phyloP scores from a whole-genome alignment of 2,113 vertebrate genomes.

The Hypocryptadius cinnamomeus region DNA sequence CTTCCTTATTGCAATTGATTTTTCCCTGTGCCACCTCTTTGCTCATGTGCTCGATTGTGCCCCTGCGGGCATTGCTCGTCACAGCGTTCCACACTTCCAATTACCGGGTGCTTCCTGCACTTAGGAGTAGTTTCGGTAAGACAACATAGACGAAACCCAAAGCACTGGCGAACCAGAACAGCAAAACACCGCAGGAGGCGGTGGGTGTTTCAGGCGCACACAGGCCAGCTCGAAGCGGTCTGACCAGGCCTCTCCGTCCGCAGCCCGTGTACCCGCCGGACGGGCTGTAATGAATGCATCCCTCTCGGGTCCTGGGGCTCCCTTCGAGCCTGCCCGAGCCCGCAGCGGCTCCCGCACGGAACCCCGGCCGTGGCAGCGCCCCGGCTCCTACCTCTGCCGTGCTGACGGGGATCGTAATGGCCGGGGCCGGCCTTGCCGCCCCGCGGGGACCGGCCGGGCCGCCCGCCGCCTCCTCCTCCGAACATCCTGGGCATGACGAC shows the following conservation, averaged over 20 bases:
- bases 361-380: not conserved
- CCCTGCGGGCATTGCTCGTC: not conserved
- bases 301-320: fast-evolving
- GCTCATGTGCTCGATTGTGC: not conserved
- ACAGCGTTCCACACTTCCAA: not conserved
- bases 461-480: conserved; percentile 38
- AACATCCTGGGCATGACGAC: conserved; percentile 73
- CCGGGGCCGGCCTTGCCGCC: not conserved
- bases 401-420: conserved; percentile 50
- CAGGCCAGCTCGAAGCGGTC: not conserved
- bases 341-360: not conserved
- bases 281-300: not conserved
- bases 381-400: conserved; percentile 61
- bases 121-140: not conserved
- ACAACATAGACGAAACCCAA: not conserved
- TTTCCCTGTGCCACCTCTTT: not conserved
- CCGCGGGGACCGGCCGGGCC: conserved; percentile 22
- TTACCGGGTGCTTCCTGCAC: no score
- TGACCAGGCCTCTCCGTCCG: not conserved
- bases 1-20: not conserved
- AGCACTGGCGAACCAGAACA: fast-evolving
- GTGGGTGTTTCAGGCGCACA: fast-evolving
- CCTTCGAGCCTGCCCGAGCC: not conserved
- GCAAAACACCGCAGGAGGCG: fast-evolving
- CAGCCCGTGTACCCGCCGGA: fast-evolving